Evolutionary conservation across 2,113 vertebrate genomes (phyloP).

Genomic region (Cyprinodon tularosa): DNA sequence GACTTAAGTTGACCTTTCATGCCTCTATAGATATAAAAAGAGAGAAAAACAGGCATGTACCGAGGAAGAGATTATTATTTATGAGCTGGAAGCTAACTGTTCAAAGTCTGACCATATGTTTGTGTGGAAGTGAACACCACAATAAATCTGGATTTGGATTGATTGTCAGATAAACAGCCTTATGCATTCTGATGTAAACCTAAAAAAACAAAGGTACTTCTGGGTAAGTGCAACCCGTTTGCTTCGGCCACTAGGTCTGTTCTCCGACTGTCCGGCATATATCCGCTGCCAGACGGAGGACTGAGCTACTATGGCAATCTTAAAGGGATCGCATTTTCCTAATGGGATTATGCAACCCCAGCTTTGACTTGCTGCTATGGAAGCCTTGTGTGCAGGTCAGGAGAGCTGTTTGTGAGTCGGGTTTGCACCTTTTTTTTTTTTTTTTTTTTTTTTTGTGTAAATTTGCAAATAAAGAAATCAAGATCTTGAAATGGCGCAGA

Average conservation of each 20-base stretch:
- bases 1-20: too few species aligned
- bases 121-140: background rate
- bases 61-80: background rate
- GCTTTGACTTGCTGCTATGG: conserved; percentile 51
- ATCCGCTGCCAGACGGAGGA: conserved; percentile 29
- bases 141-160: conserved; percentile 16
- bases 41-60: background rate
- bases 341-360: conserved; percentile 60
- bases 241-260: background rate
- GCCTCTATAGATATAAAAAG: too few species aligned
- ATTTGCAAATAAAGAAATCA: conserved; percentile 2
- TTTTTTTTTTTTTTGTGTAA: conserved; percentile 4
- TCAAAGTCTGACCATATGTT: conserved; percentile 37
- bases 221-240: background rate
- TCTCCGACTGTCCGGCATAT: background rate
- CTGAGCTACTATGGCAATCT: conserved; percentile 14
- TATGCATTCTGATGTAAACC: background rate
- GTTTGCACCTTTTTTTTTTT: conserved; percentile 12
- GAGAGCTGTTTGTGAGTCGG: conserved; percentile 20
- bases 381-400: conserved; percentile 45
- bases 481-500: conserved; percentile 18
- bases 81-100: conserved; percentile 37
- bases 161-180: conserved; percentile 1
- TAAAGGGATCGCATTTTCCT: conserved; percentile 39
- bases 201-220: conserved; percentile 3